A percentile compares a stretch with the other conserved stretches of the same genome.
These are phyloP conservation scores for Heterotilapia buettikoferi DNA, from an alignment of 2,113 vertebrate genomes.

Conservation along the genomic window DNA sequence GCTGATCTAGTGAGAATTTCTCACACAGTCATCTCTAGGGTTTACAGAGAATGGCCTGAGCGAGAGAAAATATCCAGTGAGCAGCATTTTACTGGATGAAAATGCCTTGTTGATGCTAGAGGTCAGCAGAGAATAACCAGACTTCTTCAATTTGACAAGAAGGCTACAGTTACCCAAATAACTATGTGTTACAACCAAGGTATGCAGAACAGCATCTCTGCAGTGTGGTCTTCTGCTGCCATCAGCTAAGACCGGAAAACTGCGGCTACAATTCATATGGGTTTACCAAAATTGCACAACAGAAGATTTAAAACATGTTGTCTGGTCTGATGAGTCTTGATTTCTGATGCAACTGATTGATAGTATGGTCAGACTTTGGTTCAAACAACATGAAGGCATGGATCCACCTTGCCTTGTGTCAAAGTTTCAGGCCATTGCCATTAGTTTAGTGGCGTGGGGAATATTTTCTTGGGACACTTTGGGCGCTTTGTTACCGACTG, in stretches of 20 bases:
- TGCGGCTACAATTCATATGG: not conserved
- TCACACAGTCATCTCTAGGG: not conserved
- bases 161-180: not conserved
- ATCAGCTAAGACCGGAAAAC: not conserved
- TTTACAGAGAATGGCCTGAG: not conserved
- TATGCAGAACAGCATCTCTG: not conserved
- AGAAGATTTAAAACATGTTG: not conserved
- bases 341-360: not conserved
- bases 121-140: not conserved
- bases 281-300: not conserved
- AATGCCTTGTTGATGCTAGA: not conserved
- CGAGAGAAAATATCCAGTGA: not conserved
- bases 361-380: not conserved
- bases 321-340: not conserved
- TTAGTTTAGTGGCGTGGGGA: no score
- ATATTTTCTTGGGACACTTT: not conserved
- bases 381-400: not conserved
- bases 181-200: not conserved
- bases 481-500: not conserved
- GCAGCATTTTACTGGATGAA: not conserved
- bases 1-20: not conserved
- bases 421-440: no score
- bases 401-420: not conserved
- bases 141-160: not conserved
- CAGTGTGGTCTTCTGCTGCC: not conserved